These are phyloP conservation scores for Equus quagga DNA, from an alignment of 2,113 vertebrate species.

Conservation along the genomic window DNA sequence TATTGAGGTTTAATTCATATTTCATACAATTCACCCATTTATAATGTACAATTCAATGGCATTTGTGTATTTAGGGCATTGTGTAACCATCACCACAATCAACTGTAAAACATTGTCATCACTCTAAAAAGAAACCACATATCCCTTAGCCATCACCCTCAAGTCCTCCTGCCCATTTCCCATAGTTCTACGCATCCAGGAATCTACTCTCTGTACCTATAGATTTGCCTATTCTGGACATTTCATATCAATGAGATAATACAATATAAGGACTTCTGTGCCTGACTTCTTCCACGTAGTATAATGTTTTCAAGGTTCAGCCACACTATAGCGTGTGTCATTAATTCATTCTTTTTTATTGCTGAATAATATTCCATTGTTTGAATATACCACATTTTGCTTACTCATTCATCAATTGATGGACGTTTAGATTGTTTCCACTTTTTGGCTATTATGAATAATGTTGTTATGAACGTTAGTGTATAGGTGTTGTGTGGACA, in stretches of 20 bases:
- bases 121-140: background rate
- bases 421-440: background rate
- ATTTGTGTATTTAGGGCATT: background rate
- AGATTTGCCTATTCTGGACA: background rate
- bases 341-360: background rate
- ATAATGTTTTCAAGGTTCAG: background rate
- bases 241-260: background rate
- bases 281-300: background rate
- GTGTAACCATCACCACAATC: background rate
- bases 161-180: background rate
- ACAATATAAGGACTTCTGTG: background rate
- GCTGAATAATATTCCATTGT: background rate
- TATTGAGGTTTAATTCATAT: background rate
- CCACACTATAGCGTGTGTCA: background rate
- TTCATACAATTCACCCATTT: background rate
- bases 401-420: background rate
- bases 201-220: background rate
- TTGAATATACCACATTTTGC: background rate
- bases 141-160: fast-evolving
- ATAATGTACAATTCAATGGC: background rate
- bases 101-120: background rate
- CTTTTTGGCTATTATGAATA: background rate
- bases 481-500: background rate
- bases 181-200: background rate
- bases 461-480: background rate